Evolutionary conservation across 1,140 invertebrate genomes (phyloP).

Genomic region (Apis cerana): DNA sequence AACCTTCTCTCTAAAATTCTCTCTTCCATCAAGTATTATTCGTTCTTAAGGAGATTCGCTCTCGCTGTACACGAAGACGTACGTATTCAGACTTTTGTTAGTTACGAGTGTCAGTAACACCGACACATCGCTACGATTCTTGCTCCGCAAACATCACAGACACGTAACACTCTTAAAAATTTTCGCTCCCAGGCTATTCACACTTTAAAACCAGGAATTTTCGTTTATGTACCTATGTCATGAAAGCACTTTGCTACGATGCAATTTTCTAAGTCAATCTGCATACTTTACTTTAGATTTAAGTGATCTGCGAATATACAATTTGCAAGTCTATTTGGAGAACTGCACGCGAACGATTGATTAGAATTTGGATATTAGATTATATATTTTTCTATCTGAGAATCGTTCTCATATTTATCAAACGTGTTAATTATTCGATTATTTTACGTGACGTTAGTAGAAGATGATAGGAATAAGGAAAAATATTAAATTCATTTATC

Average conservation of each 20-base stretch:
- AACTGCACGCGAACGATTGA: slow-evolving; percentile 4
- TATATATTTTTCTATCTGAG: no score
- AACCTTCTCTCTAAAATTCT: background rate
- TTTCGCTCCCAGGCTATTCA: background rate
- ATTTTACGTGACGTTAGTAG: no score
- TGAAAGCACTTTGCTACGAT: slow-evolving; percentile 2
- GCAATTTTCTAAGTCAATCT: slow-evolving; percentile 23
- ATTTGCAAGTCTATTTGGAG: slow-evolving; percentile 2
- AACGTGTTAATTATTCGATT: no score
- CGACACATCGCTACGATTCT: background rate
- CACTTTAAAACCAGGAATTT: slow-evolving; percentile 9
- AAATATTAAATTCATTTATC: no score
- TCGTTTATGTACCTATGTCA: slow-evolving; percentile 24
- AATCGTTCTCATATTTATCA: background rate
- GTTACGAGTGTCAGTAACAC: background rate
- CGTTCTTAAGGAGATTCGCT: slow-evolving; percentile 17
- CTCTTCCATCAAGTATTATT: slow-evolving; percentile 19
- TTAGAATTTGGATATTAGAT: background rate
- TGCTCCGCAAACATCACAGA: slow-evolving; percentile 10
- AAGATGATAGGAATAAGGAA: no score
- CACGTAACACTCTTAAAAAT: slow-evolving; percentile 10
- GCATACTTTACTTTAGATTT: background rate
- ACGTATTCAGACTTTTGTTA: background rate
- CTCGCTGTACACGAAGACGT: background rate
- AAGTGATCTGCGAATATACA: background rate